A percentile compares a stretch with the other conserved stretches of the same genome.
These are phyloP conservation scores for Circaetus gallicus DNA, from an alignment of 2,113 vertebrate species.

Conservation along the genomic window DNA sequence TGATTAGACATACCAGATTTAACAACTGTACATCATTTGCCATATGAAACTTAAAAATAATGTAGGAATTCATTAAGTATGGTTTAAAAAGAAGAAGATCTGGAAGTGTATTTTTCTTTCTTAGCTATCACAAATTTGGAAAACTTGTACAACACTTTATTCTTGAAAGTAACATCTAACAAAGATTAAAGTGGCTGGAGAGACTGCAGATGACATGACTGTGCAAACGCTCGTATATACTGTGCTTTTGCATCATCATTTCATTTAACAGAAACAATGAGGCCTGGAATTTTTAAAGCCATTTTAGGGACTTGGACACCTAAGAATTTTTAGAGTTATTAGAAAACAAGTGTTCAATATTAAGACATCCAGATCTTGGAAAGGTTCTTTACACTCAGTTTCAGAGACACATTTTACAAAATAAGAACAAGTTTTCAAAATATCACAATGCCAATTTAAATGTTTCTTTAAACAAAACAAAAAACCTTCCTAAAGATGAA, in stretches of 20 bases:
- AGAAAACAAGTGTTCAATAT: not conserved
- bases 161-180: not conserved
- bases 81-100: not conserved
- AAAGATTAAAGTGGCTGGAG: not conserved
- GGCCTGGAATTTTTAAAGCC: not conserved
- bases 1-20: not conserved
- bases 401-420: not conserved
- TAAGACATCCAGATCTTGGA: not conserved
- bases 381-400: not conserved
- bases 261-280: not conserved
- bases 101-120: not conserved
- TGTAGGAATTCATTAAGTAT: not conserved
- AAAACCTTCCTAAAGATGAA: not conserved
- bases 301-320: not conserved
- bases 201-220: not conserved
- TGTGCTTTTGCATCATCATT: not conserved
- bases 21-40: not conserved
- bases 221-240: not conserved
- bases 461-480: not conserved
- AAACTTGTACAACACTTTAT: not conserved
- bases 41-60: not conserved
- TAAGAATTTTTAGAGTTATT: not conserved
- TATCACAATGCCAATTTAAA: not conserved
- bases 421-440: not conserved
- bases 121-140: not conserved